Percentiles rank a stretch among this genome's conserved stretches.
Conservation (phyloP, 2,888 invertebrate species). For the Noctua fimbriata region DNA sequence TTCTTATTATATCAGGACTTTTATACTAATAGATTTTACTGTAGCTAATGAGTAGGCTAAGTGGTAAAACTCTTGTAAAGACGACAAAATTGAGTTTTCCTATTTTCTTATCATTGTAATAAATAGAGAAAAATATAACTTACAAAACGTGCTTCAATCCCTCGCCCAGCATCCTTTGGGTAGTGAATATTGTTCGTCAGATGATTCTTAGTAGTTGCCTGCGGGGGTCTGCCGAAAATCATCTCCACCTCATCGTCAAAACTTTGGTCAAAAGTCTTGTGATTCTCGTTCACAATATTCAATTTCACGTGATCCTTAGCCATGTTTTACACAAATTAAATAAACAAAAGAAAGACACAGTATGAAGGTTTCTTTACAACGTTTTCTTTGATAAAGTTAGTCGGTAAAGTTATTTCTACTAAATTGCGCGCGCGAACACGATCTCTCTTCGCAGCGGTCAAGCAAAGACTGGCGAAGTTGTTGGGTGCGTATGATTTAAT, state of each 20-base stretch:
- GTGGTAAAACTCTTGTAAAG: neutral
- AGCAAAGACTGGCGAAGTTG: constrained; percentile 43
- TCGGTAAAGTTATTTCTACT: neutral
- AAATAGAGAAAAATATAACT: constrained; percentile 10
- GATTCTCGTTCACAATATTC: constrained; percentile 71
- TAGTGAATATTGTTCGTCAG: constrained; percentile 68
- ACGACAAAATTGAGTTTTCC: neutral
- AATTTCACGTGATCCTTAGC: constrained; percentile 68
- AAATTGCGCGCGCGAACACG: constrained; percentile 29
- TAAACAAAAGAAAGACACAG: constrained; percentile 24
- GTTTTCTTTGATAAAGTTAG: constrained; percentile 43
- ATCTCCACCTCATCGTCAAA: constrained; percentile 78
- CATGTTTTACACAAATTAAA: constrained; percentile 62
- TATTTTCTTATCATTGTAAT: neutral
- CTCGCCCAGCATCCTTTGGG: constrained; percentile 34
- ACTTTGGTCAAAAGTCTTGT: constrained; percentile 63
- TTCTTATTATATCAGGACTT: neutral
- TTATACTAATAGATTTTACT: neutral
- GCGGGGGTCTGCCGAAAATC: constrained; percentile 80
- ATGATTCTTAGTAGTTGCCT: constrained; percentile 67
- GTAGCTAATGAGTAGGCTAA: neutral
- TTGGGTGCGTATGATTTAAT: constrained; percentile 61
- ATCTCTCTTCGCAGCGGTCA: constrained; percentile 12
- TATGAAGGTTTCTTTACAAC: constrained; percentile 20
- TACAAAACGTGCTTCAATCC: constrained; percentile 41